phyloP scores from a whole-genome alignment of 2,888 invertebrate species.

The Dicyrtomina minuta region DNA sequence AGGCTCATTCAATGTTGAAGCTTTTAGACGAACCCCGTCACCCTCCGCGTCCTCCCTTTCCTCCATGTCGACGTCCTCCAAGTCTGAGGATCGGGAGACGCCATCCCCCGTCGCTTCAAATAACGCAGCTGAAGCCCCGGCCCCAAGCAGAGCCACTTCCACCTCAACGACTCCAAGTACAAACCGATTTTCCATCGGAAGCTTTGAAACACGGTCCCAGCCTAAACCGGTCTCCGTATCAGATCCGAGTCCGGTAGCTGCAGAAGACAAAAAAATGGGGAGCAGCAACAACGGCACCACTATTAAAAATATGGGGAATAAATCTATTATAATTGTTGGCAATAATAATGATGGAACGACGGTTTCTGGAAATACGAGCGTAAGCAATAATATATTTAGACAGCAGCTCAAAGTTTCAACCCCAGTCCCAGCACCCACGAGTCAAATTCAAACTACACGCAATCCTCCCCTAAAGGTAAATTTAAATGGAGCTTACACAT shows the following conservation, averaged over 20 bases:
- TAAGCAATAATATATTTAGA: conserved; percentile 27
- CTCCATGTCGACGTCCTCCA: conserved; percentile 1
- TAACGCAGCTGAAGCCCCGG: neutral
- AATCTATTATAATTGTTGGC: conserved; percentile 51
- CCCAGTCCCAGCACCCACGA: neutral
- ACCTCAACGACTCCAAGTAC: neutral
- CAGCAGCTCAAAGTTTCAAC: conserved; percentile 37
- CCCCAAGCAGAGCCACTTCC: neutral
- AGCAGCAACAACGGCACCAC: neutral
- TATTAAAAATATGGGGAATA: conserved; percentile 51
- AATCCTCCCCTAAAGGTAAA: conserved; percentile 1
- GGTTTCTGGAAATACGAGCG: neutral
- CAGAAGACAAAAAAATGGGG: too few species aligned
- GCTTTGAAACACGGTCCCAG: neutral
- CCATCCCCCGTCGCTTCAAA: conserved; percentile 23
- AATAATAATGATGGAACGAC: conserved; percentile 29
- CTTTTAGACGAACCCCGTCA: conserved; percentile 45
- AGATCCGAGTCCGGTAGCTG: neutral
- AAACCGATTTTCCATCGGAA: conserved; percentile 1
- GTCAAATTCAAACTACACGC: neutral
- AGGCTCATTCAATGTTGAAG: conserved; percentile 37
- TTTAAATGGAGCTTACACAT: conserved; percentile 3
- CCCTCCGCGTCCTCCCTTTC: conserved; percentile 43
- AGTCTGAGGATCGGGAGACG: conserved; percentile 3
- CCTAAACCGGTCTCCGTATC: neutral